Percentiles rank a stretch among this genome's conserved stretches.
Evolutionary conservation across 2,888 invertebrate species (phyloP).

Genomic region (Ectemnius continuus): DNA sequence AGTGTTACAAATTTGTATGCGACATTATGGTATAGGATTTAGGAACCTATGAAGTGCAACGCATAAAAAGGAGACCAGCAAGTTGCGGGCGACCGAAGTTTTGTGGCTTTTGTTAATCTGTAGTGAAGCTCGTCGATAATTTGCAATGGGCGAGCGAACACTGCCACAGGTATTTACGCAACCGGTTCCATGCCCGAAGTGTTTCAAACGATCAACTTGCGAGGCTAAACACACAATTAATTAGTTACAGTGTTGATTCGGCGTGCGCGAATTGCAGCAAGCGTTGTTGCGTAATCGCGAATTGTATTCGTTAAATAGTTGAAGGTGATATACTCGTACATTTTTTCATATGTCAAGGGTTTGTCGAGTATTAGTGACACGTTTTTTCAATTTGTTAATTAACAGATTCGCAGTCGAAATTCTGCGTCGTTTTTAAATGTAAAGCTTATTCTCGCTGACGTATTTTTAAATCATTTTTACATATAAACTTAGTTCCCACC

Average conservation of each 20-base stretch:
- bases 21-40: no score
- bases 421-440: no score
- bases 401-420: no score
- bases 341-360: not conserved
- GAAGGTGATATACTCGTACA: not conserved
- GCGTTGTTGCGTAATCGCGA: not conserved
- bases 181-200: not conserved
- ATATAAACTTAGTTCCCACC: no score
- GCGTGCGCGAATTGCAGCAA: not conserved
- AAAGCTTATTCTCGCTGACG: no score
- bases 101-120: no score
- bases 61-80: no score
- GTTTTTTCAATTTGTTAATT: not conserved
- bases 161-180: not conserved
- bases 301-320: not conserved
- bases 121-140: no score
- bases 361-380: not conserved
- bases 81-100: no score
- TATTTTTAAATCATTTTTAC: no score
- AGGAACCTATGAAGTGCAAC: no score
- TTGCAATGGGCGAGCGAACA: not conserved
- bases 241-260: not conserved
- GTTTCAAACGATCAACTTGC: slow-evolving; percentile 1
- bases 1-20: no score
- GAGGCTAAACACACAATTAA: slow-evolving; percentile 1